Evolutionary conservation across 2,888 invertebrate genomes (phyloP), one percentile per base, ranked within the genome.

Genomic region (Brachypterus glaber): DNA sequence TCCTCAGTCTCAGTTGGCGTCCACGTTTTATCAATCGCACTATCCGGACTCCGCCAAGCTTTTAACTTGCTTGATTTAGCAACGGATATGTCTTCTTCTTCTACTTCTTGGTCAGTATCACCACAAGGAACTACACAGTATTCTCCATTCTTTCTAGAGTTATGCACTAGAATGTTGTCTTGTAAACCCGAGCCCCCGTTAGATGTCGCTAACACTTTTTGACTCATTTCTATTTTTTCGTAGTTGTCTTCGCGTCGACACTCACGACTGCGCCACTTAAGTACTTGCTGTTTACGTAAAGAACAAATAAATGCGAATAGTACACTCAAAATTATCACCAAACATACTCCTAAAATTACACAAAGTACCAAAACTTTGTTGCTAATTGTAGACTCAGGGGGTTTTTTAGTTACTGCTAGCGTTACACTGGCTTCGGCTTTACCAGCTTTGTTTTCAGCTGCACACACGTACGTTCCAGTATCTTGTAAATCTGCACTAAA

Each of bases 361-460:
- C 82, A 79, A 3, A 80, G 76, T 51, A 82, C 68, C 7, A 84
- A 65, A 12, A 73, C 68, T 68, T 77, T 68, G 57, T 73, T 62
- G 58, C 77, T 67, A 57, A 80, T 58, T 4, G 4, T 11, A 38
- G 71, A 70, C 49, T 74, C 73, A 25, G 76, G 72, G 18, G 76
- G 73, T 48, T 74, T 76, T 46, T 77, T 74, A 29, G 79, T 76
- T 44, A 87, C 77, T 1, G 77, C 73, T 51, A 88, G 67, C 40
- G 77, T 82, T 39, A 87, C 77, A 55, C 79, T 78, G 14, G 79
- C 79, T 62, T 82, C 80, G 8, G 79, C 79, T 55, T 74, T 75
- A 1, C 86, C 87, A 3, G 87, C 87, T 60, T 81, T 77, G 58
- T 86, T 87, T 60, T 86, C 84, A 0, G 86, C 86, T 37, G 77